phyloP scores from a whole-genome alignment of 2,797 vertebrate species.

The Muscicapa comitata region DNA sequence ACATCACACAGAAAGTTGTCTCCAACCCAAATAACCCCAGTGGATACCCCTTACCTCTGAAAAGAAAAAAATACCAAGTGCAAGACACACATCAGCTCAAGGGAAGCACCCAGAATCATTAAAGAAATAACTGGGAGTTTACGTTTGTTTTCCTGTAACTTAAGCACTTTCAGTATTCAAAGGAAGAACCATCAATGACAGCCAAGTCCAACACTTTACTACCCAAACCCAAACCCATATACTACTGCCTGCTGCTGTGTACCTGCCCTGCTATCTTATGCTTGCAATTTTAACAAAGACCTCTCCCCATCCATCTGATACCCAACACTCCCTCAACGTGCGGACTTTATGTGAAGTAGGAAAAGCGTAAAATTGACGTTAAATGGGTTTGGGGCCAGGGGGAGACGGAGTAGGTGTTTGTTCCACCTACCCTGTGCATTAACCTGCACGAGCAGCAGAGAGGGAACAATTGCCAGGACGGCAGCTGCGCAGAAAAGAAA shows the following conservation, averaged over 20 bases:
- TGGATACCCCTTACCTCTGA: not conserved
- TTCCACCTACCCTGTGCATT: not conserved
- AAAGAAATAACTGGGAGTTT: not conserved
- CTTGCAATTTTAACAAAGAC: not conserved
- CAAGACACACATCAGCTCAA: not conserved
- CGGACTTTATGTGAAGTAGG: not conserved
- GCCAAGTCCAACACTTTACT: not conserved
- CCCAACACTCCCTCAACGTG: rapidly evolving
- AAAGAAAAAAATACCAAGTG: not conserved
- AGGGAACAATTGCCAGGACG: not conserved
- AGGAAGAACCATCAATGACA: not conserved
- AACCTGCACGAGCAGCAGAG: not conserved
- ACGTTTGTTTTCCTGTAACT: not conserved
- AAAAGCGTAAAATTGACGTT: not conserved
- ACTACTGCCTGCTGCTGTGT: not conserved
- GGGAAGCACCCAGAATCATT: not conserved
- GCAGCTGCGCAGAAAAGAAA: not conserved
- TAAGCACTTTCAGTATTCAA: not conserved
- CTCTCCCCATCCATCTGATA: not conserved
- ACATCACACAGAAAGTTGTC: not conserved
- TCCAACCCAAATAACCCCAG: not conserved
- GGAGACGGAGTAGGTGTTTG: not conserved
- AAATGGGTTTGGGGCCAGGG: not conserved
- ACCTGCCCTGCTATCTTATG: not conserved
- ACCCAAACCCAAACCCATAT: not conserved